Evolutionary conservation across 1,140 invertebrate species (phyloP).

Genomic region (Neodiprion pinetum): DNA sequence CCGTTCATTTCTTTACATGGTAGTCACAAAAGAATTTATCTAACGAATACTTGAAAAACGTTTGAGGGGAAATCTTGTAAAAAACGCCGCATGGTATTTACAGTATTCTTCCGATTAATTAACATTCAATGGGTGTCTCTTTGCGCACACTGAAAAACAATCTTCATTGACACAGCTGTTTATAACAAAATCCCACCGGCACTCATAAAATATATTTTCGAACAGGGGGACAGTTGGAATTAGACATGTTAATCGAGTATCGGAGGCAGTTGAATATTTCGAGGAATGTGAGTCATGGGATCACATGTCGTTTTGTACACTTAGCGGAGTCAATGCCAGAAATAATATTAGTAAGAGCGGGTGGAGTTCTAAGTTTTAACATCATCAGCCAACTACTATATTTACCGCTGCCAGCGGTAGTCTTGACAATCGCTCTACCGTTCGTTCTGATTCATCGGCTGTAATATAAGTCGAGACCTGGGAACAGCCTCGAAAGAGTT

Average conservation of each 20-base stretch:
- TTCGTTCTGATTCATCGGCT: conserved; percentile 1
- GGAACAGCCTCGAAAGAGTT: not conserved
- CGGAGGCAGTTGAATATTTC: conserved; percentile 39
- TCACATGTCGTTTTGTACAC: conserved; percentile 35
- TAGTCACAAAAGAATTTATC: not conserved
- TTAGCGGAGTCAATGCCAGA: conserved; percentile 53
- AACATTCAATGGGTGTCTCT: too few relatives aligned
- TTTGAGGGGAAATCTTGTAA: too few relatives aligned
- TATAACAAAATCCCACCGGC: too few relatives aligned
- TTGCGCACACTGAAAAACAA: too few relatives aligned
- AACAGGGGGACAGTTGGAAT: too few relatives aligned
- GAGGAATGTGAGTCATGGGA: conserved; percentile 50
- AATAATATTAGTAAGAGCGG: conserved; percentile 48
- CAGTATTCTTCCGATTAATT: too few relatives aligned
- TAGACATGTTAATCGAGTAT: not conserved
- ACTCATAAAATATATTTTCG: too few relatives aligned
- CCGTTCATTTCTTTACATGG: not conserved
- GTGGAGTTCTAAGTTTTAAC: conserved; percentile 41
- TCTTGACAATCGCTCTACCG: conserved; percentile 1
- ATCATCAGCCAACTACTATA: conserved; percentile 54
- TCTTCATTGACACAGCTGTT: too few relatives aligned
- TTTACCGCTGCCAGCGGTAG: conserved; percentile 34
- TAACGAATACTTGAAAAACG: too few relatives aligned
- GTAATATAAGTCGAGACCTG: not conserved
- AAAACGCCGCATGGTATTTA: too few relatives aligned